phyloP scores from a whole-genome alignment of 2,113 vertebrate genomes.

The Sterna hirundo region DNA sequence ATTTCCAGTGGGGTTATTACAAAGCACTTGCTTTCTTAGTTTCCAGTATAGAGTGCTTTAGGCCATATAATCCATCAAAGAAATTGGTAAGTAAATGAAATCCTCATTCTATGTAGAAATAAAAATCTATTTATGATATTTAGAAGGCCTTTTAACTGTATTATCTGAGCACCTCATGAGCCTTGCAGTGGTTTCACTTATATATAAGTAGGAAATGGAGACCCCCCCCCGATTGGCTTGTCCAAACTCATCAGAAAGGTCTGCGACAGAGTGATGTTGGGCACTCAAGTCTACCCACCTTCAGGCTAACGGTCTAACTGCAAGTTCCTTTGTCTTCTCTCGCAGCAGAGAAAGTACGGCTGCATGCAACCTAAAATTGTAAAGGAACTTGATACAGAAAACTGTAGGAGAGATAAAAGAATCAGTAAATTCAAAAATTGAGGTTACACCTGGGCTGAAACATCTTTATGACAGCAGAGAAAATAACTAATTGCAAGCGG shows the following conservation, averaged over 20 bases:
- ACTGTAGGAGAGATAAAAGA: not conserved
- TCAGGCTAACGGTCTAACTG: not conserved
- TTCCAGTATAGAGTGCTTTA: not conserved
- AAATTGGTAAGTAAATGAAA: constrained; percentile 41
- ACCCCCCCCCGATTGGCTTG: not conserved
- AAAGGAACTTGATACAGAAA: not conserved
- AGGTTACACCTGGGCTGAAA: not conserved
- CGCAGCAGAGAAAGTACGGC: not conserved
- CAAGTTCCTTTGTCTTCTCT: not conserved
- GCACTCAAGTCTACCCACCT: not conserved
- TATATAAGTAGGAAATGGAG: not conserved
- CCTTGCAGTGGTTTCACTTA: not conserved
- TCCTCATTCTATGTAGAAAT: constrained; percentile 9
- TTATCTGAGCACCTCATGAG: not conserved
- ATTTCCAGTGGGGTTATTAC: constrained; percentile 4
- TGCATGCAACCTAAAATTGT: not conserved
- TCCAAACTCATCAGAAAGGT: not conserved
- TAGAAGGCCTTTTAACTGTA: not conserved
- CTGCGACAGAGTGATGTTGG: not conserved
- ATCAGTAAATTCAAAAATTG: not conserved
- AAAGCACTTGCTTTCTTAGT: constrained; percentile 32
- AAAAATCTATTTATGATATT: constrained; percentile 14
- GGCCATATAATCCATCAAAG: not conserved
- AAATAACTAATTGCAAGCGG: not conserved
- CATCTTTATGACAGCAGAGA: not conserved